These are phyloP conservation scores for Plectus sambesii DNA, from an alignment of 1,140 invertebrate genomes.

Conservation along the genomic window DNA sequence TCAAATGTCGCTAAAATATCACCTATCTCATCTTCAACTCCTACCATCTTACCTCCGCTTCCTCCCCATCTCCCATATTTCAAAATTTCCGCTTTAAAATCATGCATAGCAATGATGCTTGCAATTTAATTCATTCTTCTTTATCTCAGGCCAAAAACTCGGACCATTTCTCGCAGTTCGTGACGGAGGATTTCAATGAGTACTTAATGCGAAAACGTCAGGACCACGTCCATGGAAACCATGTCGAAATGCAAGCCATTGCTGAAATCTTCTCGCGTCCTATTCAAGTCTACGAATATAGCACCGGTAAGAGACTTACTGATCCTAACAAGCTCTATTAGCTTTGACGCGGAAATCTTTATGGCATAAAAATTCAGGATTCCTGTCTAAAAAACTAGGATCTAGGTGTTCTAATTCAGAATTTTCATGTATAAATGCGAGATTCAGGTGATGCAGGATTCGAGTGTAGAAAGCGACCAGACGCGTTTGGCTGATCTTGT, in stretches of 20 bases:
- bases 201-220: slow-evolving; percentile 63
- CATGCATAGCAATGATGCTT: too few relatives aligned
- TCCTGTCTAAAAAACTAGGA: not conserved
- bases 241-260: slow-evolving; percentile 84
- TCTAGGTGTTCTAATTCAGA: too few relatives aligned
- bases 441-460: not conserved
- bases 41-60: too few relatives aligned
- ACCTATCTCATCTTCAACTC: too few relatives aligned
- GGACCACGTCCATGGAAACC: slow-evolving; percentile 75
- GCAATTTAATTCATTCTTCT: too few relatives aligned
- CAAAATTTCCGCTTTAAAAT: too few relatives aligned
- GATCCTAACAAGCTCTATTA: slow-evolving; percentile 5
- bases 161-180: slow-evolving; percentile 82
- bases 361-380: not conserved
- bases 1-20: too few relatives aligned
- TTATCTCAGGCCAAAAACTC: slow-evolving; percentile 63
- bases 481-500: not conserved
- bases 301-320: slow-evolving; percentile 54
- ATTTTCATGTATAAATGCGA: not conserved
- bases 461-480: not conserved
- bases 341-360: not conserved
- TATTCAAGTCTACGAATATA: slow-evolving; percentile 83
- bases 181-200: slow-evolving; percentile 77
- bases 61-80: too few relatives aligned
- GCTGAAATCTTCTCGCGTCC: slow-evolving; percentile 81